phyloP scores from a whole-genome alignment of 2,113 vertebrate species.

The Myiagra hebetior region DNA sequence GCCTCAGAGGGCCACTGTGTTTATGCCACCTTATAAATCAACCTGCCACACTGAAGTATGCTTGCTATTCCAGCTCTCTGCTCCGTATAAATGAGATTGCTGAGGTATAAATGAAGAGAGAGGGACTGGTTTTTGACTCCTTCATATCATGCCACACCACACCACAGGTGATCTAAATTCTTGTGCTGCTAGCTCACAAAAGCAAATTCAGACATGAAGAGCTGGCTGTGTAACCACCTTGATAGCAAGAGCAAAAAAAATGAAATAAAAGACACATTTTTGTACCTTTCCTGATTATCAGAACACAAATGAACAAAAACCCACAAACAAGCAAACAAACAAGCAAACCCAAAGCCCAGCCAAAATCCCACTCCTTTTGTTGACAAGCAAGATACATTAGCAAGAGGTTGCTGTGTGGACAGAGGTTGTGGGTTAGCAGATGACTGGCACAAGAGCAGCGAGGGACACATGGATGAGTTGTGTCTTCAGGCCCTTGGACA shows the following conservation, averaged over 20 bases:
- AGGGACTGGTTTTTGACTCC: not conserved
- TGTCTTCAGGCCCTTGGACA: not conserved
- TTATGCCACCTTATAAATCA: constrained; percentile 47
- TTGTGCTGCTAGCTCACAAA: not conserved
- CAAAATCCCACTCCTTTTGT: not conserved
- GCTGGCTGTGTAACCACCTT: not conserved
- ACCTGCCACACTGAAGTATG: not conserved
- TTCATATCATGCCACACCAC: not conserved
- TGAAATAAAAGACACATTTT: not conserved
- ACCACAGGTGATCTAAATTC: not conserved
- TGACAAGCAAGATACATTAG: not conserved
- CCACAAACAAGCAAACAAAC: too few species aligned
- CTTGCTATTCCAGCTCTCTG: not conserved
- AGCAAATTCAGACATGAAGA: not conserved
- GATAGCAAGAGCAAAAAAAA: accelerated
- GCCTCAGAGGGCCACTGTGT: not conserved
- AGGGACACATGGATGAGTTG: not conserved
- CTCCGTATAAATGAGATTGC: not conserved
- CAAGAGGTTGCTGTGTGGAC: not conserved
- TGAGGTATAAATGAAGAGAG: not conserved
- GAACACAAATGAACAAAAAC: not conserved
- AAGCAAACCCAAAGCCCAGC: not conserved
- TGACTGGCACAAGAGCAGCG: not conserved
- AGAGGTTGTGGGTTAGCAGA: not conserved
- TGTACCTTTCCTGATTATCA: not conserved